Conservation (phyloP, 2,113 vertebrate genomes). For the Copsychus sechellarum region DNA sequence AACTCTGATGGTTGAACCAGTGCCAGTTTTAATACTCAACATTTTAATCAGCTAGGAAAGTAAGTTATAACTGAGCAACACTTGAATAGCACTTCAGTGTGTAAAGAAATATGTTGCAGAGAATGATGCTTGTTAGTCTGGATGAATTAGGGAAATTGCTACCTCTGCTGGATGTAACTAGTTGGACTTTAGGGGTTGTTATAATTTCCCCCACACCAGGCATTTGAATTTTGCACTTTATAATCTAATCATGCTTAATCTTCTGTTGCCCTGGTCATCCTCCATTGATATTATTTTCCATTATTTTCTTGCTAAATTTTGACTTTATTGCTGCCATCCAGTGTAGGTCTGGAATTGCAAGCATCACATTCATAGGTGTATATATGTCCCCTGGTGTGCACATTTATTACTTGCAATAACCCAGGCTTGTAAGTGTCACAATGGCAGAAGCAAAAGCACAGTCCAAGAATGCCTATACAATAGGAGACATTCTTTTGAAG, state of each 20-base stretch:
- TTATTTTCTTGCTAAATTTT: not conserved
- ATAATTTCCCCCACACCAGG: not conserved
- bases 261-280: not conserved
- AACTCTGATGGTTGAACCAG: conserved; percentile 40
- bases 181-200: not conserved
- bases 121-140: not conserved
- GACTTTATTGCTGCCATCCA: not conserved
- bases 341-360: not conserved
- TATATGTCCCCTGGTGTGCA: not conserved
- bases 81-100: conserved; percentile 11
- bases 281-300: not conserved
- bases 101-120: not conserved
- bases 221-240: not conserved
- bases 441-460: not conserved
- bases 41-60: conserved; percentile 55
- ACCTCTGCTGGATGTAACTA: not conserved
- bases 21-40: conserved; percentile 55
- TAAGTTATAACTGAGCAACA: conserved; percentile 42
- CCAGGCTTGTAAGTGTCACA: not conserved
- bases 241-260: not conserved
- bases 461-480: not conserved
- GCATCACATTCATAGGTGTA: not conserved
- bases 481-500: not conserved
- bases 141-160: conserved; percentile 3
- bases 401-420: not conserved